Evolutionary conservation across 1,140 invertebrate species (phyloP), one percentile per base, ranked within the genome.

Genomic region (Heterodera schachtii): DNA sequence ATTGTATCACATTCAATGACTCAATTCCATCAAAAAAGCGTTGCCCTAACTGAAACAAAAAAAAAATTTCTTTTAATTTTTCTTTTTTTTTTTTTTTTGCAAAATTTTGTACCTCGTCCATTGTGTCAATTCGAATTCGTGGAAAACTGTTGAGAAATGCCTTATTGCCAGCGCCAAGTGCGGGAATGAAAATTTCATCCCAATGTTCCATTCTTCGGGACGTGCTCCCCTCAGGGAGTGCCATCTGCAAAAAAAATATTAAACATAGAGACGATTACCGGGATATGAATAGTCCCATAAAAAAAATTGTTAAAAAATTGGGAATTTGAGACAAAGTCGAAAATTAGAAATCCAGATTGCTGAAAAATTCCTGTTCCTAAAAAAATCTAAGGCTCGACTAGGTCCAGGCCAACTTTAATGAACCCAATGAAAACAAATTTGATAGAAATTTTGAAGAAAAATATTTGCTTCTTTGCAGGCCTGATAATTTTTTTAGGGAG

Each of bases 1-100:
- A 95, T 90, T 99, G 97, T 83, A 99, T 98, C 78, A 94, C 91
- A 91, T 99, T 99, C 19, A 99, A 91, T 73, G 92, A 91, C 89
- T 94, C 94, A 49, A 95, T 94, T 83, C 94, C 94, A 84, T 93
- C 92, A 88, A 99, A 99, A 0, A 94, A 95, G 90, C 93, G 92
- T 91, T 94, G 93, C 0, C 94, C 95, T 31, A 31, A 31, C 31
- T 31, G 31, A 31, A 31, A 90, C 89, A 80, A 77, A 70, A 44
- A 82, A 47, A 74, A 70, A 80, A 76, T 79, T 77, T 49, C 47
- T 9, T 9, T 21, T 44, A 75, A 67, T 7, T 67, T 69, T 21
- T 78, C 8, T 9, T 19, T 21, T 6, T 13, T 31, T 79, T 64
- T 78, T 78, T 43, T 67, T 43, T 69, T 82, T 3, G 3, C 7